A percentile compares a stretch with the other conserved stretches of the same genome.
Evolutionary conservation across 2,113 vertebrate species (phyloP).

Genomic region (Danionella cerebrum): DNA sequence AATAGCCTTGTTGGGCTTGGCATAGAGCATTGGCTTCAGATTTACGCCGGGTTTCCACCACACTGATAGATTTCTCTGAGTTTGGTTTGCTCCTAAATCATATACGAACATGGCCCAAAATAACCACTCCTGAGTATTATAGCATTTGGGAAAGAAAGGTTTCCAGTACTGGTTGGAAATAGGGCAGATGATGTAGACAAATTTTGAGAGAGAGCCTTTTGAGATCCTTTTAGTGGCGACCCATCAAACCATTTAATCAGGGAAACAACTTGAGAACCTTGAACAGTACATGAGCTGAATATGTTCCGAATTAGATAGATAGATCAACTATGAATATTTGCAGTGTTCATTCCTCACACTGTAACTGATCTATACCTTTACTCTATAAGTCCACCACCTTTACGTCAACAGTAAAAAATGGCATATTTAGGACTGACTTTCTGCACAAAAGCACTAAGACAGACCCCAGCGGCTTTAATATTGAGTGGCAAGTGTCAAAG

Average conservation of each 20-base stretch:
- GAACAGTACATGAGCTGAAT: neutral
- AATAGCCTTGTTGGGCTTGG: slow-evolving; percentile 33
- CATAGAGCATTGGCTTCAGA: slow-evolving; percentile 26
- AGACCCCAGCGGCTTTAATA: no score
- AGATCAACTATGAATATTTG: neutral
- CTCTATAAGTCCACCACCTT: no score
- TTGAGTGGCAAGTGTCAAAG: no score
- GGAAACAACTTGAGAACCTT: neutral
- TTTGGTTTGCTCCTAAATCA: slow-evolving; percentile 30
- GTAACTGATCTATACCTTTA: no score
- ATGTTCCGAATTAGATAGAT: no score
- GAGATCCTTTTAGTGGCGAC: neutral
- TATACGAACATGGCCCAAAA: slow-evolving; percentile 28
- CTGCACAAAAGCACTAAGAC: no score
- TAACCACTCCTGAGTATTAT: slow-evolving; percentile 25
- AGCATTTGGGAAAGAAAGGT: slow-evolving; percentile 26
- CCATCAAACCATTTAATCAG: no score
- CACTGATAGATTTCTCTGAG: slow-evolving; percentile 31
- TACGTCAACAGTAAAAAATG: no score
- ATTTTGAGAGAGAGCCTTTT: neutral
- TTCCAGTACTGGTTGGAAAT: neutral
- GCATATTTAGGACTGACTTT: no score
- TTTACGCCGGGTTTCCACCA: slow-evolving; percentile 36
- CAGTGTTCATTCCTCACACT: neutral
- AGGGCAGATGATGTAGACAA: neutral